These are phyloP conservation scores for Chouioia cunea DNA, from an alignment of 2,888 invertebrate species.

Conservation along the genomic window DNA sequence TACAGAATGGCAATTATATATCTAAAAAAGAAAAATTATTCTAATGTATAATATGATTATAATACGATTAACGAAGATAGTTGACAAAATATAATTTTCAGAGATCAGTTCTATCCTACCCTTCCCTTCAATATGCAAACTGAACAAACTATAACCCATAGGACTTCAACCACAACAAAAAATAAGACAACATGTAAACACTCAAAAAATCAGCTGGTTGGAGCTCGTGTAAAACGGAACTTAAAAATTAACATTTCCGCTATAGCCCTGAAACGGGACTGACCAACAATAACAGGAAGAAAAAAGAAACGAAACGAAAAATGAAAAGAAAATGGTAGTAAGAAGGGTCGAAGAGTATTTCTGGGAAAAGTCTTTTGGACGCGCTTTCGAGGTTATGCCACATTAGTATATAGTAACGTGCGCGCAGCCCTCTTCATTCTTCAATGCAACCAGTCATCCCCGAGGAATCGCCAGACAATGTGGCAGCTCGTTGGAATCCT, in stretches of 20 bases:
- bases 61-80: too few species aligned
- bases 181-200: too few species aligned
- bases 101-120: too few species aligned
- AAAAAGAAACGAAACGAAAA: constrained; percentile 18
- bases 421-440: constrained; percentile 54
- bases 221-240: constrained; percentile 18
- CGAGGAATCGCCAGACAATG: constrained; percentile 66
- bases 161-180: too few species aligned
- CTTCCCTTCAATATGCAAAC: too few species aligned
- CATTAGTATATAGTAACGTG: constrained; percentile 58
- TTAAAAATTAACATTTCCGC: constrained; percentile 39
- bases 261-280: constrained; percentile 21
- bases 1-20: too few species aligned
- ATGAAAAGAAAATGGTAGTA: constrained; percentile 13
- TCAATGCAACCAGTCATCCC: constrained; percentile 65
- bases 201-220: not conserved
- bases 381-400: constrained; percentile 59
- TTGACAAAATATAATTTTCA: too few species aligned
- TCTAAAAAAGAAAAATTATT: too few species aligned
- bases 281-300: constrained; percentile 8
- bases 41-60: too few species aligned
- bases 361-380: constrained; percentile 58
- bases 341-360: constrained; percentile 44
- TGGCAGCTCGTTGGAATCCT: constrained; percentile 56
- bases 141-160: too few species aligned